phyloP scores from a whole-genome alignment of 2,888 invertebrate genomes.

The Phengaris alcon region DNA sequence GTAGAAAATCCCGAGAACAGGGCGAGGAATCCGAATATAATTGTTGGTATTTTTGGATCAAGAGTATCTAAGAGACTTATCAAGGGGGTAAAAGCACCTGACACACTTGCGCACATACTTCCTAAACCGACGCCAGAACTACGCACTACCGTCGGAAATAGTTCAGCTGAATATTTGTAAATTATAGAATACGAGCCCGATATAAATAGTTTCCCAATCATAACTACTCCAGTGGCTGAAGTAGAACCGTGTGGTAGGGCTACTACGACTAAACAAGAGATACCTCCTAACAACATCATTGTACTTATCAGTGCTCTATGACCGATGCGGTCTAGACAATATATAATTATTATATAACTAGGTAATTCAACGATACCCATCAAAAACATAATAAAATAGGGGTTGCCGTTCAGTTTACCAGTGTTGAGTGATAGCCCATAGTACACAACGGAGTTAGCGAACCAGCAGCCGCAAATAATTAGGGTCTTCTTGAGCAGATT shows the following conservation, averaged over 20 bases:
- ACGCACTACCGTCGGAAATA: slow-evolving; percentile 91
- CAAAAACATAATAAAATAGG: slow-evolving; percentile 87
- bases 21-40: slow-evolving; percentile 87
- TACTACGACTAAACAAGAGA: slow-evolving; percentile 87
- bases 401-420: slow-evolving; percentile 88
- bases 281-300: slow-evolving; percentile 88
- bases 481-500: slow-evolving; percentile 87
- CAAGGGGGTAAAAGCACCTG: slow-evolving; percentile 88
- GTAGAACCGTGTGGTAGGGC: slow-evolving; percentile 83
- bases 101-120: slow-evolving; percentile 90
- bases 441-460: slow-evolving; percentile 91
- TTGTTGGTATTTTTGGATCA: slow-evolving; percentile 87
- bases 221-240: slow-evolving; percentile 81
- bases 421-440: slow-evolving; percentile 90
- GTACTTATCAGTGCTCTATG: slow-evolving; percentile 86
- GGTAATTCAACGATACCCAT: slow-evolving; percentile 90
- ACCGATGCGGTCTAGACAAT: slow-evolving; percentile 87
- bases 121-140: slow-evolving; percentile 91
- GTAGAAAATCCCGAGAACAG: slow-evolving; percentile 86
- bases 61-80: slow-evolving; percentile 87
- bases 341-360: slow-evolving; percentile 85
- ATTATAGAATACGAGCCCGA: slow-evolving; percentile 91
- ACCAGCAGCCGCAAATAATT: slow-evolving; percentile 91
- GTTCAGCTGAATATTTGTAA: slow-evolving; percentile 92
- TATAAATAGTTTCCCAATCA: slow-evolving; percentile 90